A percentile compares a stretch with the other conserved stretches of the same genome.
Evolutionary conservation across 2,888 invertebrate species (phyloP).

Genomic region (Drosophila kambysellisi): DNA sequence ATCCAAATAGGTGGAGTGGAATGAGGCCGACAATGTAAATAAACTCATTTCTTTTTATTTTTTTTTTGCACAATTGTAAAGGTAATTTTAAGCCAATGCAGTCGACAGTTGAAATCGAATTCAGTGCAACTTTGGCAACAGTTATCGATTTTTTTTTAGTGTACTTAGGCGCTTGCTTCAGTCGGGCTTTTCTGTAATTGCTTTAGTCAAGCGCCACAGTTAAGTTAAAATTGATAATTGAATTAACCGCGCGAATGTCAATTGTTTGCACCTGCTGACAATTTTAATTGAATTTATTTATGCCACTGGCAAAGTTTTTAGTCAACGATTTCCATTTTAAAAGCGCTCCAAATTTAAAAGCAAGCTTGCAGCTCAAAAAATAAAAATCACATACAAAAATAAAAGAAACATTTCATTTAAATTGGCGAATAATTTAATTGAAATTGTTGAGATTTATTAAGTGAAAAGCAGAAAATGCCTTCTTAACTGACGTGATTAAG

Average conservation of each 20-base stretch:
- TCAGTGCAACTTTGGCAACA: conserved; percentile 11
- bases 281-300: conserved; percentile 75
- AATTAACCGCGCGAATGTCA: conserved; percentile 56
- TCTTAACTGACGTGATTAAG: background rate
- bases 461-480: background rate
- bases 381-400: background rate
- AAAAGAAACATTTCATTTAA: background rate
- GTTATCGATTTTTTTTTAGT: conserved; percentile 33
- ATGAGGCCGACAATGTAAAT: conserved; percentile 68
- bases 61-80: conserved; percentile 44
- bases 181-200: conserved; percentile 43
- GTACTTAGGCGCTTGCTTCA: conserved; percentile 32
- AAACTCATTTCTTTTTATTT: conserved; percentile 39
- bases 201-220: conserved; percentile 32
- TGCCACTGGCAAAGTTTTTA: conserved; percentile 49
- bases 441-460: background rate
- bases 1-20: conserved; percentile 32
- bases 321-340: conserved; percentile 12
- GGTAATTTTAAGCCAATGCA: conserved; percentile 57
- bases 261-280: conserved; percentile 61
- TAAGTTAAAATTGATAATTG: conserved; percentile 66
- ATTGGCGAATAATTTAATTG: conserved; percentile 5
- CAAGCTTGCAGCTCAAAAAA: background rate
- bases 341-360: background rate
- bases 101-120: conserved; percentile 43